Base-by-base conservation (phyloP, 2,888 invertebrate species). In the Saturnia pavonia region DNA sequence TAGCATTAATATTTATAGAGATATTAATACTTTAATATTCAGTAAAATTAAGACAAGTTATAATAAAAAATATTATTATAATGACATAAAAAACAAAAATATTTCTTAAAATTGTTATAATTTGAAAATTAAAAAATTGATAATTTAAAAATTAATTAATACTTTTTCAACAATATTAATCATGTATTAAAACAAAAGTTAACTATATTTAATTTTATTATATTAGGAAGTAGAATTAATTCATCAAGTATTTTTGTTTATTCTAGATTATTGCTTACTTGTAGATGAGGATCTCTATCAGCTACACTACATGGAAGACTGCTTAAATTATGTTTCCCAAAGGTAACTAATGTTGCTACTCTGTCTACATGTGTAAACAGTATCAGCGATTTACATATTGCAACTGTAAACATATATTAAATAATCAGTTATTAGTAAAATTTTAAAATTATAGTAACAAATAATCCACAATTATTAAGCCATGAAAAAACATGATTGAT, bases 291-390 rank as follows among this genome's bases (percentile, higher is more conserved):
- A 81, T 97, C 97, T 85, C 96, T 94, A 76, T 96, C 95, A 72
- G 94, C 92, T 90, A 94, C 96, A 93, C 90, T 95, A 94, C 80
- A 95, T 92, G 80, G 95, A 82, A 84, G 90, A 87, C 75, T 91
- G 87, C 77, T 80, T 14, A 74, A 74, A 72, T 94, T 94, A 67
- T 84, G 86, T 80, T 95, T 94, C 51, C 95, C 95, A 82, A 96
- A 95, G 82, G 96, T 94, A 66, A 97, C 94, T 77, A 97, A 89
- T 67, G 96, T 96, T 75, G 96, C 94, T 78, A 95, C 95, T 80
- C 95, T 95, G 75, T 96, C 96, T 82, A 95, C 95, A 84, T 96
- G 96, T 43, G 96, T 95, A 80, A 96, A 95, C 73, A 97, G 90
- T 78, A 97, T 93, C 84, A 96, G 95, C 76, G 95, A 95, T 82